phyloP scores from a whole-genome alignment of 2,888 invertebrate genomes.

The Apocheima hispidaria region DNA sequence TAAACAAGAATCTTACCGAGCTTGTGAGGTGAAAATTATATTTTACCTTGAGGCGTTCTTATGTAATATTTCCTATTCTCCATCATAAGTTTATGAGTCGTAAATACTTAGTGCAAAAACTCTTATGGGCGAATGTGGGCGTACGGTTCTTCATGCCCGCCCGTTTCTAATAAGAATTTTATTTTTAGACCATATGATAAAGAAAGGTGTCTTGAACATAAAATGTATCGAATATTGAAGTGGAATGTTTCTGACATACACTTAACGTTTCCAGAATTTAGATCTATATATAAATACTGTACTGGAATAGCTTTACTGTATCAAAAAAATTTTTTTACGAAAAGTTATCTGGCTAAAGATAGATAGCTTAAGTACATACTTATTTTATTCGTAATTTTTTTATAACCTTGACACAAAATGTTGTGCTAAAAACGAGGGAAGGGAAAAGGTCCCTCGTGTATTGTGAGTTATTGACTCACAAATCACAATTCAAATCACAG shows the following conservation, averaged over 20 bases:
- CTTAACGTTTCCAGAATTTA: background rate
- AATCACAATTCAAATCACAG: too few relatives aligned
- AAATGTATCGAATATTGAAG: slow-evolving; percentile 7
- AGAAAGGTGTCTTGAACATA: slow-evolving; percentile 23
- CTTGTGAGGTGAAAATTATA: background rate
- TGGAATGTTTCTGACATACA: background rate
- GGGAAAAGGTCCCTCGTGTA: slow-evolving; percentile 13
- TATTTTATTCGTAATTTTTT: background rate
- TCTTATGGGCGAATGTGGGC: slow-evolving; percentile 38
- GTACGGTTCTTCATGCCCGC: slow-evolving; percentile 6
- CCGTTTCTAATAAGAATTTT: slow-evolving; percentile 15
- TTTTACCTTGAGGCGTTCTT: slow-evolving; percentile 8
- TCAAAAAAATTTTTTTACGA: background rate
- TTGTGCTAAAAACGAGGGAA: slow-evolving; percentile 1
- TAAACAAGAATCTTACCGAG: background rate
- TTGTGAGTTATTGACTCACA: slow-evolving; percentile 13
- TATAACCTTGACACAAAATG: slow-evolving; percentile 1
- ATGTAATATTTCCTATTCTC: slow-evolving; percentile 24
- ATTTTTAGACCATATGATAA: slow-evolving; percentile 27
- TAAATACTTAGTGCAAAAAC: slow-evolving; percentile 44
- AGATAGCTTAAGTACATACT: background rate
- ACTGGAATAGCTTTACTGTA: too few relatives aligned
- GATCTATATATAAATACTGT: background rate
- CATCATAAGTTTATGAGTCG: slow-evolving; percentile 43
- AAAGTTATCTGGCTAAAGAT: background rate